Percentiles rank a stretch among this genome's conserved stretches.
phyloP scores from a whole-genome alignment of 2,797 vertebrate genomes.

The Echiichthys vipera region DNA sequence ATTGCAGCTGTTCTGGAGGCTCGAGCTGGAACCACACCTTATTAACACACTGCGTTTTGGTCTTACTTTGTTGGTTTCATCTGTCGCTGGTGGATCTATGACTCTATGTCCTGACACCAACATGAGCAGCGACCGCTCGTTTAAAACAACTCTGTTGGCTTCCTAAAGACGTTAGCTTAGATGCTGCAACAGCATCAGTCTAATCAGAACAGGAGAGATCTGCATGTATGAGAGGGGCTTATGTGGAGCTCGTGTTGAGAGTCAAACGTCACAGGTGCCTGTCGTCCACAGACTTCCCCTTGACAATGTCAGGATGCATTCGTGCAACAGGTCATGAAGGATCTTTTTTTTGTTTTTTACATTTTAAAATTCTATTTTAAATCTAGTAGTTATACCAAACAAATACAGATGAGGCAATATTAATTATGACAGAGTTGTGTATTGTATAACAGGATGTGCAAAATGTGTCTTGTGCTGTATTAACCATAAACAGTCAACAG shows the following conservation, averaged over 20 bases:
- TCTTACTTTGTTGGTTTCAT: no score
- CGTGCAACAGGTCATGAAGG: not conserved
- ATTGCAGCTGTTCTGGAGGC: no score
- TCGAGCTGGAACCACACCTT: no score
- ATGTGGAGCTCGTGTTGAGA: not conserved
- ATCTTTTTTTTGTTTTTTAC: not conserved
- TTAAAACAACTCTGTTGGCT: no score
- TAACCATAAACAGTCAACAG: not conserved
- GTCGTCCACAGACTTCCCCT: slow-evolving; percentile 17
- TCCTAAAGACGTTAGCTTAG: no score
- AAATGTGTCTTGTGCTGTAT: not conserved
- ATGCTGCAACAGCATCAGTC: no score
- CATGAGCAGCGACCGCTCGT: no score
- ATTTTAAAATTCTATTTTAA: not conserved
- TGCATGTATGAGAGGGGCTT: no score
- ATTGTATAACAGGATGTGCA: not conserved
- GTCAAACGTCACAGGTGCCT: not conserved
- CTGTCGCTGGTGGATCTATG: no score
- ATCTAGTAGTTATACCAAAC: not conserved
- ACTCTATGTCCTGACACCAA: no score
- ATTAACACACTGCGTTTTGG: no score
- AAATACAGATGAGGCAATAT: not conserved
- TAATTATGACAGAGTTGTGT: not conserved
- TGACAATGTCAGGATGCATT: not conserved
- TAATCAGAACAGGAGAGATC: no score